Conservation (phyloP, 2,888 invertebrate genomes). For the Heliconius ethilla region DNA sequence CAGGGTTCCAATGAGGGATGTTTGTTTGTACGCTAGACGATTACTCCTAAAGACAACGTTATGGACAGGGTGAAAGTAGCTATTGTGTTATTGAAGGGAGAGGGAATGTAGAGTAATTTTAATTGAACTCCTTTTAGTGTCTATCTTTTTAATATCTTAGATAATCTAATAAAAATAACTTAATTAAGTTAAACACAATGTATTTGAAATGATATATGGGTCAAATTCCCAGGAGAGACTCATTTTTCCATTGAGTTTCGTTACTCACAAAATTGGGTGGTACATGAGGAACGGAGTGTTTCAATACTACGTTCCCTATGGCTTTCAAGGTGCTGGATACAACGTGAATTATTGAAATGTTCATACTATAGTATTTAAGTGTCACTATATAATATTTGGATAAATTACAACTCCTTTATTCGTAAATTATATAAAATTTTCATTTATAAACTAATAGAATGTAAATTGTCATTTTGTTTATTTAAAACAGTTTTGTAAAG, state of each 20-base stretch:
- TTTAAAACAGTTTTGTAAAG: slow-evolving; percentile 36
- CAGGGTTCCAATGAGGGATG: not conserved
- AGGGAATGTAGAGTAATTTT: not conserved
- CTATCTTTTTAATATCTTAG: no score
- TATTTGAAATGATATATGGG: no score
- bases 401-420: not conserved
- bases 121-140: no score
- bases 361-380: not conserved
- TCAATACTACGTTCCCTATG: no score
- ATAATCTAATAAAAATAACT: no score
- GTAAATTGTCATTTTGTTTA: not conserved
- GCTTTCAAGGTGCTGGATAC: no score
- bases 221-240: no score
- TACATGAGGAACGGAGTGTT: no score
- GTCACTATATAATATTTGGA: not conserved
- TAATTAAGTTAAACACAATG: no score
- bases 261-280: no score
- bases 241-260: no score
- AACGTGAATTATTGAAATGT: not conserved
- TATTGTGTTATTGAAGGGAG: not conserved
- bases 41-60: slow-evolving; percentile 1
- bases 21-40: not conserved
- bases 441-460: not conserved
- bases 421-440: not conserved
- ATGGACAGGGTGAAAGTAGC: not conserved